Evolutionary conservation across 2,888 invertebrate species (phyloP).

Genomic region (Urechis unicinctus): DNA sequence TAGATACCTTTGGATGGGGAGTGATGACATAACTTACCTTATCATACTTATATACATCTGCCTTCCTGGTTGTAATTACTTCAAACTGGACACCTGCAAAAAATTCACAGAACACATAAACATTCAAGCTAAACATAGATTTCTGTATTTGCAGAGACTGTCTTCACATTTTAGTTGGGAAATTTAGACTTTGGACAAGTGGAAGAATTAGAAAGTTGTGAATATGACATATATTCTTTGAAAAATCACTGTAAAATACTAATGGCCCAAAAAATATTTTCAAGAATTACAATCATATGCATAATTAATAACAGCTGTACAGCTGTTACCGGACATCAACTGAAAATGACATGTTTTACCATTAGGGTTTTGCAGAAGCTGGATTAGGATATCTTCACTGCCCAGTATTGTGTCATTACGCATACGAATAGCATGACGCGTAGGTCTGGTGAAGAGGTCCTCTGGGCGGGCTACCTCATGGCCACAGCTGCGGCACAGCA

Average conservation of each 20-base stretch:
- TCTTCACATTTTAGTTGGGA: too few species aligned
- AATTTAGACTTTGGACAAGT: too few species aligned
- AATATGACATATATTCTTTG: too few species aligned
- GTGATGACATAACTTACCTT: constrained; percentile 7
- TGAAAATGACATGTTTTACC: constrained; percentile 21
- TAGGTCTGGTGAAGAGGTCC: constrained; percentile 28
- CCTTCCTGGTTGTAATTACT: constrained; percentile 29
- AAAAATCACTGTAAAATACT: too few species aligned
- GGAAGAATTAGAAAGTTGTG: too few species aligned
- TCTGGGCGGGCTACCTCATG: constrained; percentile 28
- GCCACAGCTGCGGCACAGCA: constrained; percentile 40
- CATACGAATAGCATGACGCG: constrained; percentile 27
- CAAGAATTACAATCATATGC: too few species aligned
- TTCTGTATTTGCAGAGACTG: too few species aligned
- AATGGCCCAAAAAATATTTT: too few species aligned
- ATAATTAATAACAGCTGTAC: too few species aligned
- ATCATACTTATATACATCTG: constrained; percentile 24
- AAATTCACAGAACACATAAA: neutral
- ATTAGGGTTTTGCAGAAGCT: constrained; percentile 40
- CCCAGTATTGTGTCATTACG: constrained; percentile 37
- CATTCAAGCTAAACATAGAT: neutral
- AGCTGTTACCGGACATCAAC: neutral
- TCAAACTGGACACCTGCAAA: constrained; percentile 34
- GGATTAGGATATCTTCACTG: constrained; percentile 30
- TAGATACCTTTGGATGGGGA: too few species aligned